phyloP scores from a whole-genome alignment of 2,888 invertebrate genomes.

The Ophion ventricosus region DNA sequence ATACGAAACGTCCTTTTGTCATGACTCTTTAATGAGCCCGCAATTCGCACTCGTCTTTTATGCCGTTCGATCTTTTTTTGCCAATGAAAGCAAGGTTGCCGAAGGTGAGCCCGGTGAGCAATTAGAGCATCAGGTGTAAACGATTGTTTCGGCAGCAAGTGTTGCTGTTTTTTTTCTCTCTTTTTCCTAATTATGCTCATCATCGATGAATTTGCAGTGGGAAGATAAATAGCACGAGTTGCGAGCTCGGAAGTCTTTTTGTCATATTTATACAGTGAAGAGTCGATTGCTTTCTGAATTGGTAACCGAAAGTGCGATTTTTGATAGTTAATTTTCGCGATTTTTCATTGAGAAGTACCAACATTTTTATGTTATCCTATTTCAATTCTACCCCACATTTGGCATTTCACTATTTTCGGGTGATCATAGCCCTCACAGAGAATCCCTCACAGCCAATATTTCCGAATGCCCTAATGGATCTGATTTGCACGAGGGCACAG shows the following conservation, averaged over 20 bases:
- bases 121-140: constrained; percentile 29
- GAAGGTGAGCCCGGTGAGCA: neutral
- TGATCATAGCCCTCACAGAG: no score
- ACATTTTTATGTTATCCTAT: no score
- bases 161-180: constrained; percentile 5
- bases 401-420: no score
- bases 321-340: no score
- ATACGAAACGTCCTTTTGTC: neutral
- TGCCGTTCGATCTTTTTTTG: constrained; percentile 7
- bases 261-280: neutral
- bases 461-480: no score
- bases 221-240: neutral
- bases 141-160: constrained; percentile 6
- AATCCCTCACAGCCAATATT: no score
- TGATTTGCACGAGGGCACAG: no score
- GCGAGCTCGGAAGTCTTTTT: constrained; percentile 11
- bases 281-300: neutral
- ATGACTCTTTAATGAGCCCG: neutral
- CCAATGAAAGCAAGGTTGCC: neutral
- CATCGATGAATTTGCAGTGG: constrained; percentile 12
- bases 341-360: neutral
- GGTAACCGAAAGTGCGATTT: neutral
- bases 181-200: constrained; percentile 30
- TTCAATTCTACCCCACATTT: no score
- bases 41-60: constrained; percentile 9